A percentile compares a stretch with the other conserved stretches of the same genome.
Conservation (phyloP, 2,113 vertebrate species). For the Pachycephala philippinensis region DNA sequence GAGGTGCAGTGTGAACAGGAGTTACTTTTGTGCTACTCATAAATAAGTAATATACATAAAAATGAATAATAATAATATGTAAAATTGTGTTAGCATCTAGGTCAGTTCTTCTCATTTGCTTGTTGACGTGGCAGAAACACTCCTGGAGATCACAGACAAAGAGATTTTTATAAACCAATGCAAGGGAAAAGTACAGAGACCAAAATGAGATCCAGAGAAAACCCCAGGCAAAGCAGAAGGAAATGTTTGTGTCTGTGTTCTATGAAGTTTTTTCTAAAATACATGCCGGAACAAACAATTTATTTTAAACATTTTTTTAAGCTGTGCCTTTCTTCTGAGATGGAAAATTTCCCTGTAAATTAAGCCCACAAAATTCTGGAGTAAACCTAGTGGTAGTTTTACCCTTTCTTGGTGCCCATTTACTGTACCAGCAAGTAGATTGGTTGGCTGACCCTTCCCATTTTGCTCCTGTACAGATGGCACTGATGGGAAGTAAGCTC, state of each 20-base stretch:
- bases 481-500: neutral
- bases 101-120: neutral
- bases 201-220: neutral
- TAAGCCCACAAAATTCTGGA: neutral
- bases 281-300: neutral
- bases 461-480: neutral
- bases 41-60: neutral
- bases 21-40: neutral
- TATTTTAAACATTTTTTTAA: neutral
- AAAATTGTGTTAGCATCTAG: neutral
- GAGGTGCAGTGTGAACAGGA: neutral
- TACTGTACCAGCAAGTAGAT: neutral
- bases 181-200: neutral
- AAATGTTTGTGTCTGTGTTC: neutral
- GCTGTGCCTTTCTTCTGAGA: neutral
- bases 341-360: neutral
- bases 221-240: neutral
- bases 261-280: neutral
- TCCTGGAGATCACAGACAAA: neutral
- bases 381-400: neutral
- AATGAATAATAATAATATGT: neutral
- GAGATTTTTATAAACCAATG: neutral
- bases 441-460: neutral
- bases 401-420: neutral
- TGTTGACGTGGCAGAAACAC: neutral